Conservation (phyloP, 2,888 invertebrate species). For the Eilema sororculum region DNA sequence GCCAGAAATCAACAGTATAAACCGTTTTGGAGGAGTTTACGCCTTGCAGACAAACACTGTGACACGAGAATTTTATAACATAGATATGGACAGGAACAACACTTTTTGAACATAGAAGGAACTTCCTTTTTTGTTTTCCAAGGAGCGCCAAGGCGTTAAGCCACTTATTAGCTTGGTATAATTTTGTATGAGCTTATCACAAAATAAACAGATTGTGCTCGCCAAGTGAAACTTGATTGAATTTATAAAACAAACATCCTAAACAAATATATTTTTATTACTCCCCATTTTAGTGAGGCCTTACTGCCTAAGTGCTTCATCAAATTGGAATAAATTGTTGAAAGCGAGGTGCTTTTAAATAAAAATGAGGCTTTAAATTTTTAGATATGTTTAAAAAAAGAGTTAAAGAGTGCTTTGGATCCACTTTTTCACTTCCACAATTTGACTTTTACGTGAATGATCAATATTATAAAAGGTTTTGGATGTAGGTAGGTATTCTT, state of each 20-base stretch:
- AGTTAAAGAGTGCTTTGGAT: too few relatives aligned
- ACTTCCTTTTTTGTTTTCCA: background rate
- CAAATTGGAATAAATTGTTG: background rate
- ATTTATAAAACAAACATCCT: background rate
- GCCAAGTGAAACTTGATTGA: background rate
- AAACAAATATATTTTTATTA: constrained; percentile 4
- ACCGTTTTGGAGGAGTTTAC: too few relatives aligned
- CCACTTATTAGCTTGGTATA: background rate
- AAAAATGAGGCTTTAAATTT: background rate
- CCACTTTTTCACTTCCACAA: too few relatives aligned
- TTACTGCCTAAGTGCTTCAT: background rate
- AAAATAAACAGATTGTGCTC: background rate
- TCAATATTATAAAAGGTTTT: too few relatives aligned
- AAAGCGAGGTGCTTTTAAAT: background rate
- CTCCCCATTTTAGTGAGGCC: background rate
- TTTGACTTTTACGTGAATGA: too few relatives aligned
- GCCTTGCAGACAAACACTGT: too few relatives aligned
- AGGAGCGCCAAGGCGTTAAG: background rate
- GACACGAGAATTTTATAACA: too few relatives aligned
- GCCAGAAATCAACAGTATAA: too few relatives aligned
- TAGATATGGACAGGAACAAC: too few relatives aligned
- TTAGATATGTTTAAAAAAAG: background rate
- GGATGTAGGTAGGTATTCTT: too few relatives aligned
- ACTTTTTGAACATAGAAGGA: too few relatives aligned
- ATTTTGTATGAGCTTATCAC: constrained; percentile 1